phyloP scores from a whole-genome alignment of 2,113 vertebrate genomes.

The Petaurus breviceps region DNA sequence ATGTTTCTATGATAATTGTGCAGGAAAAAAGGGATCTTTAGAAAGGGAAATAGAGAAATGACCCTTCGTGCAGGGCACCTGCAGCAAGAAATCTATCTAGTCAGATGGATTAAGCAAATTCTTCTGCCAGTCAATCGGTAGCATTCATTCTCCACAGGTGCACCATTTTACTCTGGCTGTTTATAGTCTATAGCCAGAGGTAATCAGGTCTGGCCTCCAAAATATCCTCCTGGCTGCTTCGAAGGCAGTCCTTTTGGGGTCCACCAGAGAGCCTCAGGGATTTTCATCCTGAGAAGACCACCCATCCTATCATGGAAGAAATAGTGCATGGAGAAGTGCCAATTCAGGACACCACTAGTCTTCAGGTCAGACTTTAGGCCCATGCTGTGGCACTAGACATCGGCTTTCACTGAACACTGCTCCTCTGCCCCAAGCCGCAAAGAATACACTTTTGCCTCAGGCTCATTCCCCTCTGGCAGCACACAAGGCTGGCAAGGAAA shows the following conservation, averaged over 20 bases:
- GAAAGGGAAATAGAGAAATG: background rate
- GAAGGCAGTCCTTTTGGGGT: background rate
- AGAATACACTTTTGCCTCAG: background rate
- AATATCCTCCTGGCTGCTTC: background rate
- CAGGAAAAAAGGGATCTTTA: background rate
- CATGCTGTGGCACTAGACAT: background rate
- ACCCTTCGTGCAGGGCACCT: too few relatives aligned
- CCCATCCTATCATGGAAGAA: background rate
- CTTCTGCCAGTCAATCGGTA: accelerated
- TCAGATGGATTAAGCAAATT: background rate
- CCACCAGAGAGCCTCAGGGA: background rate
- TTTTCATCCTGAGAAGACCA: background rate
- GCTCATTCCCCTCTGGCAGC: background rate
- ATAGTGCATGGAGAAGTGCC: too few relatives aligned
- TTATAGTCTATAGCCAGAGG: background rate
- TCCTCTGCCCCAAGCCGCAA: background rate
- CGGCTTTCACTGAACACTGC: background rate
- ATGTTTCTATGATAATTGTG: background rate
- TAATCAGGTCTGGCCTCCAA: background rate
- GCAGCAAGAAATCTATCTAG: background rate
- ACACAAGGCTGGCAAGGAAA: background rate
- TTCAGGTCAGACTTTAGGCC: background rate
- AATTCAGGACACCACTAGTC: background rate
- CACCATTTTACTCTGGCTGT: accelerated
- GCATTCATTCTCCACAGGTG: background rate